Evolutionary conservation across 2,797 vertebrate species (phyloP), one percentile per base, ranked within the genome.

Genomic region (Gambelia wislizenii): DNA sequence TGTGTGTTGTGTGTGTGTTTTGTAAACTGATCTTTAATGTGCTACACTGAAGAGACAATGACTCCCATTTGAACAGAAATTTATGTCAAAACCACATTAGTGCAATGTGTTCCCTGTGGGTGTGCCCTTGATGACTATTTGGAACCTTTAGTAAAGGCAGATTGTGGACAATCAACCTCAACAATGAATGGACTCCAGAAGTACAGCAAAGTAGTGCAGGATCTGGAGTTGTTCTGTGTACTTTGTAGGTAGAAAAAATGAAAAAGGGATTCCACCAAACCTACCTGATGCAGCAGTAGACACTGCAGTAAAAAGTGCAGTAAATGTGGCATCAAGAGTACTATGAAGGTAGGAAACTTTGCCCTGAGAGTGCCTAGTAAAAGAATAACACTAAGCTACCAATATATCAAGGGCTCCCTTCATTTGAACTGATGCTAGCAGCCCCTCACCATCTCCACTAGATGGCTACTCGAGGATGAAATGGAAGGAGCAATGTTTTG

Each of bases 1-100:
- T n/a, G n/a, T n/a, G n/a, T n/a, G n/a, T n/a, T n/a, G n/a, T n/a
- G n/a, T n/a, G n/a, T n/a, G n/a, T n/a, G n/a, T 67, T 56, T 44
- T 30, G 47, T 59, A 85, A 91, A 81, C n/a, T 7, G 59, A 82
- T 76, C 77, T 75, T 86, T 61, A 64, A 86, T 42, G 59, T 16
- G 20, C 47, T 42, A 12, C n/a, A 39, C 67, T n/a, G 78, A 76
- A 76, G 84, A 82, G 22, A 42, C 72, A 77, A 7, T 76, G 74
- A 30, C 6, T 88, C 72, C 44, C 59, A 8, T 16, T 9, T 33
- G 44, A 81, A 14, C 27, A 54, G 69, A 52, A 12, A 39, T 75
- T 74, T 80, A n/a, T 36, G 49, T 56, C 44, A 52, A 77, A 88
- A 47, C 14, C 44, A 84, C 27, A 88, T 67, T 85, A 85, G 22